Percentiles rank a stretch among this genome's conserved stretches.
Conservation (phyloP, 53 echinoderm and acorn worm species). For the Pentamera pediparva region DNA sequence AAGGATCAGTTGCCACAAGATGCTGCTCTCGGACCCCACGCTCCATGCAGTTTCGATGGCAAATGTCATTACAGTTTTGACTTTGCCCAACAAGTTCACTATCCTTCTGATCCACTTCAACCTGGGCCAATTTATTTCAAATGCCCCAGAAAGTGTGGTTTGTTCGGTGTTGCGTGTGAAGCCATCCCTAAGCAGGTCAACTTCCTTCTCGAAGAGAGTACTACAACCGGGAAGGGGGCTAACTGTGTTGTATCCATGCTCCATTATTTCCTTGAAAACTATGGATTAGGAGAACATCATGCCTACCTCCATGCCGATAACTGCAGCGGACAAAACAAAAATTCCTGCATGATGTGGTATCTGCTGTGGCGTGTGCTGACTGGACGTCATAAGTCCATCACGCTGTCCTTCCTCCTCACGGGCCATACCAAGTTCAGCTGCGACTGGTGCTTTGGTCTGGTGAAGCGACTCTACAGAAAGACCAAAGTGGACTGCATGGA, state of each 20-base stretch:
- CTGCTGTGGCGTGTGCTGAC: constrained; percentile 36
- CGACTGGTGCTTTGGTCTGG: constrained; percentile 65
- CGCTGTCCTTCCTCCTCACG: constrained; percentile 21
- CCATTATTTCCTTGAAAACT: constrained; percentile 37
- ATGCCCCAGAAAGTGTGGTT: not conserved
- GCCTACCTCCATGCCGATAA: constrained; percentile 38
- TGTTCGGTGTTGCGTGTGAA: not conserved
- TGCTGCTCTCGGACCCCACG: not conserved
- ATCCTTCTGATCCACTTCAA: not conserved
- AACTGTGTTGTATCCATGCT: constrained; percentile 31
- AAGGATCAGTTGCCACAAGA: constrained; percentile 1
- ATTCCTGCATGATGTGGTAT: constrained; percentile 19
- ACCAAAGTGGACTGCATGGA: constrained; percentile 19
- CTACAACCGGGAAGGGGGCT: constrained; percentile 26
- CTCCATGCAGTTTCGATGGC: not conserved
- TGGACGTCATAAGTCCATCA: constrained; percentile 28
- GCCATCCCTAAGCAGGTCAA: constrained; percentile 17
- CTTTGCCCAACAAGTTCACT: not conserved
- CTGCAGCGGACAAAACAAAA: constrained; percentile 41
- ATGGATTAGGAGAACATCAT: constrained; percentile 34
- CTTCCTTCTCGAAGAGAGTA: constrained; percentile 41
- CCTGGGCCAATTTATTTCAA: not conserved
- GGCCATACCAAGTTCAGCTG: constrained; percentile 58
- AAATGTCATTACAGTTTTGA: not conserved
- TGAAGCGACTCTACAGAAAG: constrained; percentile 37